A percentile compares a stretch with the other conserved stretches of the same genome.
phyloP scores from a whole-genome alignment of 2,113 vertebrate genomes.

The Anser brachyrhynchus region DNA sequence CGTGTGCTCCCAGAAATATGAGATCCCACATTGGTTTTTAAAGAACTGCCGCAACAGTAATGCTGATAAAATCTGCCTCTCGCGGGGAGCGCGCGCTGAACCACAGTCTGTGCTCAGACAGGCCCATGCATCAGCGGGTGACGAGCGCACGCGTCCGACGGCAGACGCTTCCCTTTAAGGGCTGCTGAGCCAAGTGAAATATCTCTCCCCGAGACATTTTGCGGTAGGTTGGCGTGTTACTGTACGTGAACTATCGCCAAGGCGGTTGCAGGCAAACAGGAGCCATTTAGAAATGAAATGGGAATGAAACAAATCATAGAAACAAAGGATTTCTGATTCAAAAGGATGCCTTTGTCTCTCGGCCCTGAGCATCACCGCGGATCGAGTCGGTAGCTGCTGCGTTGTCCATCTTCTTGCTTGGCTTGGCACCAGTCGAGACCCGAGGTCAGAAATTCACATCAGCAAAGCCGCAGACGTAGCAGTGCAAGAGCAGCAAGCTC shows the following conservation, averaged over 20 bases:
- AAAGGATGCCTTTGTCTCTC: not conserved
- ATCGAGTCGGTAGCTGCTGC: accelerated
- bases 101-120: not conserved
- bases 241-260: not conserved
- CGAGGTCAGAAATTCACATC: not conserved
- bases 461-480: not conserved
- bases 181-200: constrained; percentile 19
- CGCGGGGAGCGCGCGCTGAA: accelerated
- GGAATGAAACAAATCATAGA: not conserved
- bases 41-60: not conserved
- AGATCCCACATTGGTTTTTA: not conserved
- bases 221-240: not conserved
- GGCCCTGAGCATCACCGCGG: not conserved
- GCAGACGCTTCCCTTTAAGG: not conserved
- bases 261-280: not conserved
- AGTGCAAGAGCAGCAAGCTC: not conserved
- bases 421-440: not conserved
- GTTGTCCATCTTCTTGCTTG: not conserved
- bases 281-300: constrained; percentile 29
- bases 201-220: not conserved
- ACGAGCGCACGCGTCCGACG: not conserved
- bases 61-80: not conserved
- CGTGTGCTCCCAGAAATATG: not conserved
- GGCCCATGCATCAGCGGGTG: constrained; percentile 15
- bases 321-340: not conserved